phyloP scores from a whole-genome alignment of 2,888 invertebrate genomes.

The Atherix ibis region DNA sequence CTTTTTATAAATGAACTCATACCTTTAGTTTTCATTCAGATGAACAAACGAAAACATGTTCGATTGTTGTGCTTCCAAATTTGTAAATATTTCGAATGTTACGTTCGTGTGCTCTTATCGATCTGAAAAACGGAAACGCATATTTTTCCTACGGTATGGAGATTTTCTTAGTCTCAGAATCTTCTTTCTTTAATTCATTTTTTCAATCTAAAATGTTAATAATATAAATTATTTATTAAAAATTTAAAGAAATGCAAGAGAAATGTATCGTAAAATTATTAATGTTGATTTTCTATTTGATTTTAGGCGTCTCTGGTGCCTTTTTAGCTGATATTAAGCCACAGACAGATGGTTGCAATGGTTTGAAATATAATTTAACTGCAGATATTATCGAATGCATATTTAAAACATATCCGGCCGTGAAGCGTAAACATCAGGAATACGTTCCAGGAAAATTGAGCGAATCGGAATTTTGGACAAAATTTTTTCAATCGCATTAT shows the following conservation, averaged over 20 bases:
- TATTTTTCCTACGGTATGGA: no score
- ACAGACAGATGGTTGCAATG: slow-evolving; percentile 92
- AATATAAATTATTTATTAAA: no score
- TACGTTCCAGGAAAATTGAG: slow-evolving; percentile 90
- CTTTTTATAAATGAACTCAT: no score
- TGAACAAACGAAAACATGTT: no score
- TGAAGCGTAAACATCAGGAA: slow-evolving; percentile 89
- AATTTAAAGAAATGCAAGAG: slow-evolving; percentile 1
- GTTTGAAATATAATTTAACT: slow-evolving; percentile 91
- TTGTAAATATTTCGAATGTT: no score
- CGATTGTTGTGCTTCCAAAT: no score
- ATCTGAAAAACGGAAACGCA: no score
- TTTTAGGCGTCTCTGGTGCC: slow-evolving; percentile 51
- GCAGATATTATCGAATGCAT: slow-evolving; percentile 95
- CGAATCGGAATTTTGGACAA: slow-evolving; percentile 97
- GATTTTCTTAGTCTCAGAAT: no score
- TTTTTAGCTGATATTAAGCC: slow-evolving; percentile 90
- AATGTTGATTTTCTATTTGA: neutral
- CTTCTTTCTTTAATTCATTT: no score
- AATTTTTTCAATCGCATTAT: slow-evolving; percentile 99
- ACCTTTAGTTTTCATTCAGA: no score
- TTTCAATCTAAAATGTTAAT: no score
- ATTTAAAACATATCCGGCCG: slow-evolving; percentile 98
- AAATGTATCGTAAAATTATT: slow-evolving; percentile 1
- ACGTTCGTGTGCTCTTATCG: no score